phyloP scores from a whole-genome alignment of 2,888 invertebrate genomes.

The Hydrotaea cyrtoneurina region DNA sequence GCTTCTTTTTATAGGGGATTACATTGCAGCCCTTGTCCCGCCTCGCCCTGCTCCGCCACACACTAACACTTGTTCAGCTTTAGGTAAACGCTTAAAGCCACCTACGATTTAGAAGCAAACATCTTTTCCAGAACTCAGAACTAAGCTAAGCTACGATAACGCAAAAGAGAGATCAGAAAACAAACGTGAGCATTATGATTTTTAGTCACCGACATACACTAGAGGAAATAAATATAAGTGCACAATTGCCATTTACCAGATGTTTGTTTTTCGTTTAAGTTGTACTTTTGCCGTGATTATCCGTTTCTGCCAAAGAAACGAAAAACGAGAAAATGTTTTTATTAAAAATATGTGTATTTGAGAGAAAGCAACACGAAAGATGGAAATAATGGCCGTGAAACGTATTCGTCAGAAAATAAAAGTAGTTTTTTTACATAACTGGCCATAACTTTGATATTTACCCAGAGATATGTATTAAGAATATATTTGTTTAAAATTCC shows the following conservation, averaged over 20 bases:
- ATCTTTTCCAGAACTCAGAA: neutral
- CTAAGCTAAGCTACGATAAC: conserved; percentile 6
- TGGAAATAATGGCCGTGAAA: no score
- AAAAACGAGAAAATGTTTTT: no score
- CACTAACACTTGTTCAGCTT: conserved; percentile 5
- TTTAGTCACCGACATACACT: neutral
- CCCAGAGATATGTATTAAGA: no score
- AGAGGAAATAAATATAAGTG: conserved; percentile 2
- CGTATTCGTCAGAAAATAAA: no score
- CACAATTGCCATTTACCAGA: neutral
- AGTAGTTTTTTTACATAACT: no score
- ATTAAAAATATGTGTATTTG: no score
- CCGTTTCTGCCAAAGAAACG: no score
- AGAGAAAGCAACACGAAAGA: no score
- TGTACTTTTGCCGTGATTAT: no score
- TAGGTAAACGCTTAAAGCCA: conserved; percentile 7
- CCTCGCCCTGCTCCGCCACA: neutral
- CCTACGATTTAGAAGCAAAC: conserved; percentile 23
- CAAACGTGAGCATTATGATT: conserved; percentile 46
- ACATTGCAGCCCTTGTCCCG: neutral
- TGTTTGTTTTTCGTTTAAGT: no score
- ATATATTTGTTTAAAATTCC: no score
- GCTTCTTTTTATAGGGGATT: conserved; percentile 4
- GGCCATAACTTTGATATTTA: no score
- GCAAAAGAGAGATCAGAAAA: conserved; percentile 6